Base-by-base conservation (phyloP, 2,888 invertebrate genomes). In the Cyclophora punctaria region DNA sequence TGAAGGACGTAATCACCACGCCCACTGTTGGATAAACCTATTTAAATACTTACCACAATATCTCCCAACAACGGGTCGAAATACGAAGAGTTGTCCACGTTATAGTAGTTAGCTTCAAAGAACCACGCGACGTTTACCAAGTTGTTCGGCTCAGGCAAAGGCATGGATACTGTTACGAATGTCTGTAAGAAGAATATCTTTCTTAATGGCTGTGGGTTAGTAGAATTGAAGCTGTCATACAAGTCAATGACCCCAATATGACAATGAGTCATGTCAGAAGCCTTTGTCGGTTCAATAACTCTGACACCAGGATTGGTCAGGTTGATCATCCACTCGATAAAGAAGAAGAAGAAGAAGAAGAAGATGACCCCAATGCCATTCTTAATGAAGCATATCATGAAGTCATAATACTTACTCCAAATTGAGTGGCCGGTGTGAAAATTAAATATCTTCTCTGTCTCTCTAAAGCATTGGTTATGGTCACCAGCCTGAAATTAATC, bases 101-200 rank as follows among this genome's bases (percentile, higher is more conserved):
- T 78, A 53, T 77, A 85, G 59, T 89, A 90, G 58, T 83, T 89
- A 0, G 85, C 89, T 64, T 90, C 90, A 47, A 83, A 77, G 67
- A 89, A 90, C 83, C 88, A 89, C 0, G 89, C 86, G 5, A 89
- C 71, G 52, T 80, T 88, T 1, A 85, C 82, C 1, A 77, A 67
- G 0, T 73, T 61, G 3, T 80, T 73, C 0, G 80, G 69, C 5
- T 81, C 57, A 0, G 59, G 80, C 0, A 90, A 60, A 0, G 90
- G 89, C 1, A 89, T 57, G 0, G 89, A 83, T 1, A 89, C 65
- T 1, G 90, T 88, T 2, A 67, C 73, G 45, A 87, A 88, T 1
- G 84, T 76, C 89, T 89, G 66, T 3, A 59, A 44, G 5, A 34
- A 44, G 34, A 34, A 7, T 4, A 44, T 33, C 20, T 20, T 20